phyloP scores from a whole-genome alignment of 1,140 invertebrate genomes.

The Apocrypta bakeri region DNA sequence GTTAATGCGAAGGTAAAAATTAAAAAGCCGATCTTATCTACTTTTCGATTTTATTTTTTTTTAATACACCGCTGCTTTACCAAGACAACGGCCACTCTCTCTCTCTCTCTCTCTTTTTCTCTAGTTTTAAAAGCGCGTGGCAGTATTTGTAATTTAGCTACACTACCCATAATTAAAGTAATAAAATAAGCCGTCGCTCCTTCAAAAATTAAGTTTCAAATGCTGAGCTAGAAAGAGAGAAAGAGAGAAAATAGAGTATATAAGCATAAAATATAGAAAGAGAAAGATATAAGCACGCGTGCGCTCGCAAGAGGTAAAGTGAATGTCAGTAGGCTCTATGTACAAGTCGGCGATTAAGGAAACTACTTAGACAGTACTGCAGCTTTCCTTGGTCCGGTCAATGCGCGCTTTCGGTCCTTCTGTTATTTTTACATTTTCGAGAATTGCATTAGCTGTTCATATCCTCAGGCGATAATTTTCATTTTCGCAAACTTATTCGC shows the following conservation, averaged over 20 bases:
- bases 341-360: neutral
- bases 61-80: too few relatives aligned
- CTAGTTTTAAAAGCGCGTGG: too few relatives aligned
- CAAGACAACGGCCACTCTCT: too few relatives aligned
- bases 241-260: too few relatives aligned
- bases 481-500: neutral
- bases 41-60: neutral
- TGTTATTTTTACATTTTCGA: neutral
- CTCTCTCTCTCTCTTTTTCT: too few relatives aligned
- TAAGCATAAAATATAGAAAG: neutral
- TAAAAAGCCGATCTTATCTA: too few relatives aligned
- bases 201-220: too few relatives aligned
- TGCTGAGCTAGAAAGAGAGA: too few relatives aligned
- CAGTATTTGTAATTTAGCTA: neutral
- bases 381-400: neutral
- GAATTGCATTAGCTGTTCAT: neutral
- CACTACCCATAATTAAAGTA: neutral
- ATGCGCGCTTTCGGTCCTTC: neutral
- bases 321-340: neutral
- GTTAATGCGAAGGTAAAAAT: neutral
- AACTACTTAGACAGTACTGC: neutral
- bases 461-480: neutral
- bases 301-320: too few relatives aligned
- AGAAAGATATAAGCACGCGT: too few relatives aligned
- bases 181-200: neutral